phyloP scores from a whole-genome alignment of 2,113 vertebrate genomes.

The Apteryx owenii region DNA sequence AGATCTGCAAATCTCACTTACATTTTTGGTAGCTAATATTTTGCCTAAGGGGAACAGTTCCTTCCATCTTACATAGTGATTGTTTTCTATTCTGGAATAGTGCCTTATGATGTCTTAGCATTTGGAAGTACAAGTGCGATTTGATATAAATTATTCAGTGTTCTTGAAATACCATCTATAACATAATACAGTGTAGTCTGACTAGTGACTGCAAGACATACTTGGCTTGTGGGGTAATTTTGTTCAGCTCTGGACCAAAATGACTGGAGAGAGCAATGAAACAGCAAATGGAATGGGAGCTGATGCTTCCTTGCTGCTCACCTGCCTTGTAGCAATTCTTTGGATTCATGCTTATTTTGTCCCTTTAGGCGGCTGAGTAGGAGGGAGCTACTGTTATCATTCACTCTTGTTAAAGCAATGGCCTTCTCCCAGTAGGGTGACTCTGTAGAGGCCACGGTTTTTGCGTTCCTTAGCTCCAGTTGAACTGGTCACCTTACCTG shows the following conservation, averaged over 20 bases:
- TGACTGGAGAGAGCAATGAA: not conserved
- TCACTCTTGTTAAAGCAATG: not conserved
- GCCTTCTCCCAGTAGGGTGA: not conserved
- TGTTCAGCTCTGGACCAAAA: not conserved
- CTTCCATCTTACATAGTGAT: constrained; percentile 51
- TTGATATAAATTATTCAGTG: constrained; percentile 69
- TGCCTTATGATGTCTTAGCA: constrained; percentile 61
- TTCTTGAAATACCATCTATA: constrained; percentile 62
- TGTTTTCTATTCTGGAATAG: constrained; percentile 51
- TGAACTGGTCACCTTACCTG: not conserved
- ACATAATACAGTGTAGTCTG: constrained; percentile 16
- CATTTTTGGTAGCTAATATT: constrained; percentile 71
- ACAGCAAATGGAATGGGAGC: not conserved
- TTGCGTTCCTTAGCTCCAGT: not conserved
- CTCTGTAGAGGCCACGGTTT: not conserved
- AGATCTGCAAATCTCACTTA: constrained; percentile 50
- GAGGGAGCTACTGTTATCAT: not conserved
- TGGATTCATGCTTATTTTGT: not conserved
- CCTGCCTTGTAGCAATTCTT: not conserved
- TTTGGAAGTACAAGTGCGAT: constrained; percentile 63
- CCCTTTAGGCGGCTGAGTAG: not conserved
- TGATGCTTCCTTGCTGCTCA: not conserved
- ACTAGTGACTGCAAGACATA: not conserved
- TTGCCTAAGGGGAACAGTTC: constrained; percentile 48
- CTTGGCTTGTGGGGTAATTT: not conserved